Conservation (phyloP, 1,140 invertebrate genomes). For the Macrobrachium rosenbergii region DNA sequence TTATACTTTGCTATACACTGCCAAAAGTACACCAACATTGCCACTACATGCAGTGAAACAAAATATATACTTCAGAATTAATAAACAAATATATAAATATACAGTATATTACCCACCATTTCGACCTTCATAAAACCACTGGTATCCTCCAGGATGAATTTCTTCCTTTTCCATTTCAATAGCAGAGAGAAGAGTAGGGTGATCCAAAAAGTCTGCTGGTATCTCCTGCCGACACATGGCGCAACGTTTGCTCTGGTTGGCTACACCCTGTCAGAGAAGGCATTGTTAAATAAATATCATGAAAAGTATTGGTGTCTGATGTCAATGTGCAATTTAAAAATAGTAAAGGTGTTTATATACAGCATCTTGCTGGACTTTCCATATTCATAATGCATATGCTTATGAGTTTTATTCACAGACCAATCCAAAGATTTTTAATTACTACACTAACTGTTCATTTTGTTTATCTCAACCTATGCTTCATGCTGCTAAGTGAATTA, state of each 20-base stretch:
- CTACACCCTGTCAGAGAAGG: constrained; percentile 50
- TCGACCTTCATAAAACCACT: constrained; percentile 96
- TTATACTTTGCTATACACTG: no score
- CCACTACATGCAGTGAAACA: not conserved
- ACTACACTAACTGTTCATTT: no score
- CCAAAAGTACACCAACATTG: no score
- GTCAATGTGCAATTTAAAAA: no score
- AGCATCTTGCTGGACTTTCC: no score
- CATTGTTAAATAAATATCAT: not conserved
- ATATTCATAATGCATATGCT: no score
- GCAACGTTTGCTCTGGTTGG: constrained; percentile 72
- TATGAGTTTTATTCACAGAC: no score
- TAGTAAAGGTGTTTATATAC: no score
- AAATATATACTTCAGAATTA: no score
- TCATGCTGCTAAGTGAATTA: no score
- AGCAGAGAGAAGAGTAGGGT: constrained; percentile 81
- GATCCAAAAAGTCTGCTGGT: constrained; percentile 85
- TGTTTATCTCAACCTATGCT: no score
- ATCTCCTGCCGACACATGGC: constrained; percentile 89
- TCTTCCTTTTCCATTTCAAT: constrained; percentile 71
- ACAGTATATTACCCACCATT: constrained; percentile 78
- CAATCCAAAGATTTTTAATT: no score
- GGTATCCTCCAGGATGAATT: constrained; percentile 80
- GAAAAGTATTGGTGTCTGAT: not conserved
- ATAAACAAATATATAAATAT: not conserved